A percentile compares a stretch with the other conserved stretches of the same genome.
These are phyloP conservation scores for Tylochromis polylepis DNA, from an alignment of 2,113 vertebrate species.

Conservation along the genomic window DNA sequence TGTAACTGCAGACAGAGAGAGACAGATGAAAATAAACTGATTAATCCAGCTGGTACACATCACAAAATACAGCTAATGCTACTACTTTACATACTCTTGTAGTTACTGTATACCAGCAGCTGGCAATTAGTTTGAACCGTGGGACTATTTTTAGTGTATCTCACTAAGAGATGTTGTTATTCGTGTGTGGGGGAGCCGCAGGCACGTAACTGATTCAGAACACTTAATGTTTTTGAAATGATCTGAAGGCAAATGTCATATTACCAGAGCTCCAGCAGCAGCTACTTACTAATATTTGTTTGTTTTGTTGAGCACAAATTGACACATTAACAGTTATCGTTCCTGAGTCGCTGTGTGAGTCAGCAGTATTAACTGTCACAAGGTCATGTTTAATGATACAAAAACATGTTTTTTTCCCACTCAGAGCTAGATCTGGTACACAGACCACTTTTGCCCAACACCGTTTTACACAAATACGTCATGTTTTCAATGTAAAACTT, in stretches of 20 bases:
- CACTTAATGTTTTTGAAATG: not conserved
- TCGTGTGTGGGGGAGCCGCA: not conserved
- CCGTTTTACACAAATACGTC: not conserved
- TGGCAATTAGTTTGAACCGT: not conserved
- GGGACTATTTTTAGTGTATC: not conserved
- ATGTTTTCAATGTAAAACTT: rapidly evolving
- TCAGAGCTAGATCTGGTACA: not conserved
- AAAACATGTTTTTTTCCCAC: not conserved
- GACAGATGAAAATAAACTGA: not conserved
- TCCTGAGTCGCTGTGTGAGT: not conserved
- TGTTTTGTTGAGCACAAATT: not conserved
- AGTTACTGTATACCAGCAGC: not conserved
- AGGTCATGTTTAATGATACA: not conserved
- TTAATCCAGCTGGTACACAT: not conserved
- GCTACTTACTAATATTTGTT: not conserved
- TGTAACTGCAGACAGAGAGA: constrained; percentile 70
- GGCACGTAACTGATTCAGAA: not conserved
- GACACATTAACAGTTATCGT: not conserved
- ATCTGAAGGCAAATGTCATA: not conserved
- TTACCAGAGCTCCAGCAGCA: not conserved
- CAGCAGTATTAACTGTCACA: not conserved
- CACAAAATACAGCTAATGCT: not conserved
- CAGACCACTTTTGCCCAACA: rapidly evolving
- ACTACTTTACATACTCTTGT: not conserved
- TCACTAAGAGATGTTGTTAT: not conserved